phyloP scores from a whole-genome alignment of 30 jellyfish, hydroid and myxozoan species.

The Aurelia sp. region DNA sequence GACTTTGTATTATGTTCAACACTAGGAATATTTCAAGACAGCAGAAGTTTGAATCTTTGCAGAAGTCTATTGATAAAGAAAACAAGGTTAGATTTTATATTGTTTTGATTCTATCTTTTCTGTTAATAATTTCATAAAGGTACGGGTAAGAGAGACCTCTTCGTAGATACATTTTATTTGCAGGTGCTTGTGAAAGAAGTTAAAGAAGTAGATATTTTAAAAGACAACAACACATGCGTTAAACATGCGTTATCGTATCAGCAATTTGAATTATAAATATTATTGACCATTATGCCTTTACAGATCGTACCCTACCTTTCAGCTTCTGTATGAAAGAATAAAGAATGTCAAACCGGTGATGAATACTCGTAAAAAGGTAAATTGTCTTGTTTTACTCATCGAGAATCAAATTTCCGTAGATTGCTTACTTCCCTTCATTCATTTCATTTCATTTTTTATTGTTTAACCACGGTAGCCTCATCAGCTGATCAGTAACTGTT shows the following conservation, averaged over 20 bases:
- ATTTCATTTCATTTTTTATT: no score
- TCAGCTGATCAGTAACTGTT: no score
- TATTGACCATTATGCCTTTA: no score
- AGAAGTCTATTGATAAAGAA: conserved; percentile 44
- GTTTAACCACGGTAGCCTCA: no score
- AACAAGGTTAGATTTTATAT: conserved; percentile 23
- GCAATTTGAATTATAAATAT: no score
- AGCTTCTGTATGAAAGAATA: conserved; percentile 37
- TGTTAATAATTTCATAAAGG: background rate
- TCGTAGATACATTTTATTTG: no score
- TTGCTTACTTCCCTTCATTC: no score
- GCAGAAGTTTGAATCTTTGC: background rate
- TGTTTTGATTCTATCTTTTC: background rate
- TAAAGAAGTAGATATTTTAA: no score
- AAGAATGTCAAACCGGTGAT: conserved; percentile 30
- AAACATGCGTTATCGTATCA: no score
- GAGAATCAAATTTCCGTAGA: no score
- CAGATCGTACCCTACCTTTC: background rate
- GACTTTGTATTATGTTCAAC: background rate
- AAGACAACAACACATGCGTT: no score
- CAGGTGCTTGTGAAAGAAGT: no score
- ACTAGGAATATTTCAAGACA: conserved; percentile 4
- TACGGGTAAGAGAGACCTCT: background rate
- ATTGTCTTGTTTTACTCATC: background rate
- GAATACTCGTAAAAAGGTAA: conserved; percentile 45